Percentiles rank a stretch among this genome's conserved stretches.
Conservation (phyloP, 2,113 vertebrate genomes). For the Acanthisitta chloris region DNA sequence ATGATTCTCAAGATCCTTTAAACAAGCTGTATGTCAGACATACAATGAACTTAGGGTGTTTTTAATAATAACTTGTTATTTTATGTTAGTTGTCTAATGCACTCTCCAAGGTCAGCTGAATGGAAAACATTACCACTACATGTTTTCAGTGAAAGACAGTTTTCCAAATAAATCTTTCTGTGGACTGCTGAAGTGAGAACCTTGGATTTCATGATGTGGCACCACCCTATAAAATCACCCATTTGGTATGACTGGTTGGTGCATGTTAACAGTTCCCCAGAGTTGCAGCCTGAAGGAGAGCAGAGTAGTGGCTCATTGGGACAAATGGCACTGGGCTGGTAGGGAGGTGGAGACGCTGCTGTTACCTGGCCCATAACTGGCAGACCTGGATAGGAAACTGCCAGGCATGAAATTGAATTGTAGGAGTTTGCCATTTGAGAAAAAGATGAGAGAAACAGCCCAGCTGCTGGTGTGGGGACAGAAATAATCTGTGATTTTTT, state of each 20-base stretch:
- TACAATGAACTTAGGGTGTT: background rate
- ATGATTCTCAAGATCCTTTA: conserved; percentile 39
- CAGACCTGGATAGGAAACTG: background rate
- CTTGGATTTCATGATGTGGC: background rate
- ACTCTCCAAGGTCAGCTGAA: background rate
- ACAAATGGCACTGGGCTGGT: background rate
- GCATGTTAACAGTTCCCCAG: background rate
- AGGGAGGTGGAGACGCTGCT: background rate
- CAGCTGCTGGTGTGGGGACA: background rate
- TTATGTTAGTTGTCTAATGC: background rate
- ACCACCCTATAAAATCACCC: background rate
- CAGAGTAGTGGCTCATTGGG: background rate
- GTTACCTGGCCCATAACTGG: background rate
- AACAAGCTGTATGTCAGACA: conserved; percentile 32
- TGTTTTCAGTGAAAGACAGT: background rate
- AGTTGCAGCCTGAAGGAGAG: background rate
- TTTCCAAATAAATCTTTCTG: conserved; percentile 28
- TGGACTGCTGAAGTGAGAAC: background rate
- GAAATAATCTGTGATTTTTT: background rate
- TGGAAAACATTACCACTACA: conserved; percentile 22
- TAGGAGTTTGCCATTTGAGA: background rate
- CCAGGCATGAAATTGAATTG: background rate
- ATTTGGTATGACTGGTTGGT: background rate
- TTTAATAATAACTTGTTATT: background rate
- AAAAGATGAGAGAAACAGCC: background rate